These are phyloP conservation scores for Crematogaster levior DNA, from an alignment of 2,888 invertebrate genomes.

Conservation along the genomic window DNA sequence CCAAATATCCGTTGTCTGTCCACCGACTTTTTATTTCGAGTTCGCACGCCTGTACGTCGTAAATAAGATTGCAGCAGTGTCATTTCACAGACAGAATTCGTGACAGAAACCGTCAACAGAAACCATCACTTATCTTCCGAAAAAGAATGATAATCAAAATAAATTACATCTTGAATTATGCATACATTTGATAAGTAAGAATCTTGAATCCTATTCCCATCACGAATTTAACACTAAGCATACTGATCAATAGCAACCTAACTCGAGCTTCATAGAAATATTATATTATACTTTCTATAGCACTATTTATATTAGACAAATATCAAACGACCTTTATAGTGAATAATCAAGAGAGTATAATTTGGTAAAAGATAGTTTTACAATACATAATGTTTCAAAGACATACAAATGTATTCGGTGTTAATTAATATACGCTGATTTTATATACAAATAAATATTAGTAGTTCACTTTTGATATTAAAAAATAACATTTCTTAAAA, in stretches of 20 bases:
- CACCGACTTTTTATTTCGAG: conserved; percentile 16
- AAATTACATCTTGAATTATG: conserved; percentile 17
- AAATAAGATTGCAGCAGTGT: conserved; percentile 30
- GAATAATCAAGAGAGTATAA: neutral
- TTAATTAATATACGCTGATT: neutral
- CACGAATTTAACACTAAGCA: neutral
- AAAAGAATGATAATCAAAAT: conserved; percentile 18
- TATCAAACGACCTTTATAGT: neutral
- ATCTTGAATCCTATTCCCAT: neutral
- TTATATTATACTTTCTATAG: neutral
- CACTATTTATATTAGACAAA: neutral
- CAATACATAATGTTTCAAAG: neutral
- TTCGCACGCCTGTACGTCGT: conserved; percentile 22
- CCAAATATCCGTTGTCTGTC: conserved; percentile 43
- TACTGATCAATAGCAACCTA: neutral
- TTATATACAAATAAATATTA: neutral
- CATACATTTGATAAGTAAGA: neutral
- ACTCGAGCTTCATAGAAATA: neutral
- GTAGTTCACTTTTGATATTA: neutral
- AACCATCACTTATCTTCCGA: conserved; percentile 11
- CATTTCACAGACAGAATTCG: conserved; percentile 4
- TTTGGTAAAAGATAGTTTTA: neutral
- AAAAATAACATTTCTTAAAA: neutral
- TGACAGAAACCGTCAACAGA: conserved; percentile 2
- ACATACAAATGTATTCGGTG: too few relatives aligned